Percentiles rank a stretch among this genome's conserved stretches.
Conservation (phyloP, 2,888 invertebrate genomes). For the Sepioteuthis lessoniana region DNA sequence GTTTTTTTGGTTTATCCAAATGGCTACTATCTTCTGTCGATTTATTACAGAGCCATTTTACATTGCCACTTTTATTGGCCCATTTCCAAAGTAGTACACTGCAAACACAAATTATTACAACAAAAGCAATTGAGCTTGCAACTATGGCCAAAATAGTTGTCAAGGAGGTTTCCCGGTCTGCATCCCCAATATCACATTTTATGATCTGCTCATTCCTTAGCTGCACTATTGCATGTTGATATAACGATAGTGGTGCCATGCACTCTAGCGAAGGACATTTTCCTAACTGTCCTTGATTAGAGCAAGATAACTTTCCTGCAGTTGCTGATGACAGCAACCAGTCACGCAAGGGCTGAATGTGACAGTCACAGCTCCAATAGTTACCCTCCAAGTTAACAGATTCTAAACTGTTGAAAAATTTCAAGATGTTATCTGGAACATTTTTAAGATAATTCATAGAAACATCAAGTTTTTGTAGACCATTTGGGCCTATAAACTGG, state of each 20-base stretch:
- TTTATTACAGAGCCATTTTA: constrained; percentile 48
- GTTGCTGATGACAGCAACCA: constrained; percentile 58
- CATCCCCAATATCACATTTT: constrained; percentile 53
- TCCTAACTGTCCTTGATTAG: constrained; percentile 42
- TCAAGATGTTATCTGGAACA: constrained; percentile 56
- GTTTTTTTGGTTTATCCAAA: constrained; percentile 58
- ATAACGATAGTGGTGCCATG: constrained; percentile 54
- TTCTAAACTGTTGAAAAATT: constrained; percentile 55
- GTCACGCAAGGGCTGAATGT: constrained; percentile 60
- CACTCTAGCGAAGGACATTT: constrained; percentile 60
- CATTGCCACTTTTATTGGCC: constrained; percentile 54
- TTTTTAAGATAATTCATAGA: constrained; percentile 62
- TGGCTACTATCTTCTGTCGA: constrained; percentile 57
- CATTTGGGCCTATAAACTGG: constrained; percentile 56
- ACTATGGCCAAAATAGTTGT: constrained; percentile 53
- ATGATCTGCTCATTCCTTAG: constrained; percentile 55
- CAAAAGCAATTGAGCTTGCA: constrained; percentile 56
- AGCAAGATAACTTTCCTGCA: constrained; percentile 54
- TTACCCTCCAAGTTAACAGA: constrained; percentile 60
- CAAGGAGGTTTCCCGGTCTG: background rate
- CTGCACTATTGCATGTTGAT: background rate
- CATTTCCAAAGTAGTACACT: constrained; percentile 59
- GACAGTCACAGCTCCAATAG: constrained; percentile 67
- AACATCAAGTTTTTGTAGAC: constrained; percentile 61
- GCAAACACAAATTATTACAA: constrained; percentile 57